A percentile compares a stretch with the other conserved stretches of the same genome.
Evolutionary conservation across 2,888 invertebrate genomes (phyloP).

Genomic region (Ellobium chinense): DNA sequence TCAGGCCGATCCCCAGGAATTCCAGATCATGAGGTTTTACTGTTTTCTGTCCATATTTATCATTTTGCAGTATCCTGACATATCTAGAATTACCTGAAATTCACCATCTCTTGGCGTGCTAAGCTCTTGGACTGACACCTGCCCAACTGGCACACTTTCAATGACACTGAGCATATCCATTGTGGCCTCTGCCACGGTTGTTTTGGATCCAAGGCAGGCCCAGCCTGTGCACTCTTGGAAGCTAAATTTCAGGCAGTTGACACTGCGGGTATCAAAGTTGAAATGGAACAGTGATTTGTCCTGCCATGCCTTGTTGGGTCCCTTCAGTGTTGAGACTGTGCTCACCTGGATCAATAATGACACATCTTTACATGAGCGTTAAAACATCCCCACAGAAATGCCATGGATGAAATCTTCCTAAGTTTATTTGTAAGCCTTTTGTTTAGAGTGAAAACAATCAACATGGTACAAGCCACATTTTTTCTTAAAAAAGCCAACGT

Average conservation of each 20-base stretch:
- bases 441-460: too few species aligned
- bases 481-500: too few species aligned
- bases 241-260: constrained; percentile 71
- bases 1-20: too few species aligned
- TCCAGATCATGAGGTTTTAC: too few species aligned
- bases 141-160: constrained; percentile 20
- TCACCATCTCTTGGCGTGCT: constrained; percentile 47
- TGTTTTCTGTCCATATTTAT: too few species aligned
- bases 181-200: constrained; percentile 42
- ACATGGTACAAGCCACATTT: too few species aligned
- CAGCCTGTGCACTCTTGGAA: constrained; percentile 74
- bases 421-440: too few species aligned
- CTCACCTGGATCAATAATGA: neutral
- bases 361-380: neutral
- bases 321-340: constrained; percentile 54
- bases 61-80: too few species aligned
- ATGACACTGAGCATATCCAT: constrained; percentile 43
- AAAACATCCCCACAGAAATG: too few species aligned
- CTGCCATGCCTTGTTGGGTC: constrained; percentile 58
- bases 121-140: neutral
- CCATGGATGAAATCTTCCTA: too few species aligned
- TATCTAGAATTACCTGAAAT: too few species aligned
- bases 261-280: constrained; percentile 77
- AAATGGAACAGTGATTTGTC: constrained; percentile 74
- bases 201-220: constrained; percentile 70